phyloP scores from a whole-genome alignment of 2,113 vertebrate genomes.

The Centrocercus urophasianus region DNA sequence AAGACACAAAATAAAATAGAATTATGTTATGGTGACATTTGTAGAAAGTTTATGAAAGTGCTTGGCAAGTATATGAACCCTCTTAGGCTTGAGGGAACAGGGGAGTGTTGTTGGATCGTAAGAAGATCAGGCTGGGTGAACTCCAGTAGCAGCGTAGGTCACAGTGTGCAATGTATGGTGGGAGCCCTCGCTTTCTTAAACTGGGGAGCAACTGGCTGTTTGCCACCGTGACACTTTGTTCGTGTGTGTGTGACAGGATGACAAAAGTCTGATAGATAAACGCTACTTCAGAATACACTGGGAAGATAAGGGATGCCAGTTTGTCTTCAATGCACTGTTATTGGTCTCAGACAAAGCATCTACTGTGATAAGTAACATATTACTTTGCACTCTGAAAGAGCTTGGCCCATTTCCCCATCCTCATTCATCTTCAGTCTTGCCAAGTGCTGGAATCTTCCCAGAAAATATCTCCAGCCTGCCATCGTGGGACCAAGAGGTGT shows the following conservation, averaged over 20 bases:
- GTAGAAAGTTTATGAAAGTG: background rate
- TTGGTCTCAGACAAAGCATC: slow-evolving; percentile 43
- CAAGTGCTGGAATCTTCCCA: slow-evolving; percentile 63
- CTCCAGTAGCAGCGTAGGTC: background rate
- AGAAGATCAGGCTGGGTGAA: background rate
- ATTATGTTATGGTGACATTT: background rate
- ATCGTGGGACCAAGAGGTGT: slow-evolving; percentile 37
- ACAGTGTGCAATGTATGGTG: background rate
- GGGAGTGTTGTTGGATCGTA: background rate
- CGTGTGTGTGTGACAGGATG: background rate
- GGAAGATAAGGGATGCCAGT: slow-evolving; percentile 45
- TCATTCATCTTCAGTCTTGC: slow-evolving; percentile 55
- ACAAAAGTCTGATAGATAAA: background rate
- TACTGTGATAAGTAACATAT: slow-evolving; percentile 48
- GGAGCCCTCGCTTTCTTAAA: background rate
- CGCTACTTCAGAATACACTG: slow-evolving; percentile 12
- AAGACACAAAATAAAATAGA: background rate
- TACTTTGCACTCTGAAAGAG: slow-evolving; percentile 28
- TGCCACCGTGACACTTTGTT: background rate
- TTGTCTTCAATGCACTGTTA: slow-evolving; percentile 21
- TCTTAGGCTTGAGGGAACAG: background rate
- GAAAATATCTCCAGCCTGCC: slow-evolving; percentile 51
- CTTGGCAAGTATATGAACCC: background rate
- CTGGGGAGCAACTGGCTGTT: background rate
- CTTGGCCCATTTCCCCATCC: slow-evolving; percentile 49